Evolutionary conservation across 2,888 invertebrate species (phyloP).

Genomic region (Leptinotarsa juncta): DNA sequence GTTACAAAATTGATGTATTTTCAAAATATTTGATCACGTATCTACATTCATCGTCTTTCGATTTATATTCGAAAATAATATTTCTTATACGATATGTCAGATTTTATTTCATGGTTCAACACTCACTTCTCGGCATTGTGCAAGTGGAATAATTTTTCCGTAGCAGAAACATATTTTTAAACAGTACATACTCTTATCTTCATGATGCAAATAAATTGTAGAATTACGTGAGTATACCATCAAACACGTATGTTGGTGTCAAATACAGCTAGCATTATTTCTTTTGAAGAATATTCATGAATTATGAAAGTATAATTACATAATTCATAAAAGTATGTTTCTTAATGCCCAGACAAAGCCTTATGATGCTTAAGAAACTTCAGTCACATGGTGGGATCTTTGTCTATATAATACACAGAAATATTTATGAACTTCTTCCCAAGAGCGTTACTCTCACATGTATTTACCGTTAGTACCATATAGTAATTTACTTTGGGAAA

Average conservation of each 20-base stretch:
- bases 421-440: constrained; percentile 45
- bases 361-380: constrained; percentile 36
- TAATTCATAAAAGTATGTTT: constrained; percentile 43
- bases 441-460: constrained; percentile 49
- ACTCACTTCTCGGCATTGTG: not conserved
- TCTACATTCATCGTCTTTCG: no score
- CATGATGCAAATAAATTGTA: constrained; percentile 24
- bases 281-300: constrained; percentile 35
- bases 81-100: not conserved
- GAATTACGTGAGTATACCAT: constrained; percentile 30
- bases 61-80: not conserved
- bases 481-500: constrained; percentile 26
- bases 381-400: constrained; percentile 38
- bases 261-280: constrained; percentile 25
- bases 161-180: constrained; percentile 24
- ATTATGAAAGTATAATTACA: constrained; percentile 37
- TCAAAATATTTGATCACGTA: no score
- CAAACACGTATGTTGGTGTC: constrained; percentile 25
- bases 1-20: no score
- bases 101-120: constrained; percentile 4
- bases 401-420: constrained; percentile 35
- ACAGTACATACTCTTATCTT: constrained; percentile 17
- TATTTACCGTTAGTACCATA: constrained; percentile 49
- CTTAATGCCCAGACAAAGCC: constrained; percentile 40
- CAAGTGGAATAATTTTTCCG: constrained; percentile 16